phyloP scores from a whole-genome alignment of 1,140 invertebrate genomes.

The Phymastichus coffea region DNA sequence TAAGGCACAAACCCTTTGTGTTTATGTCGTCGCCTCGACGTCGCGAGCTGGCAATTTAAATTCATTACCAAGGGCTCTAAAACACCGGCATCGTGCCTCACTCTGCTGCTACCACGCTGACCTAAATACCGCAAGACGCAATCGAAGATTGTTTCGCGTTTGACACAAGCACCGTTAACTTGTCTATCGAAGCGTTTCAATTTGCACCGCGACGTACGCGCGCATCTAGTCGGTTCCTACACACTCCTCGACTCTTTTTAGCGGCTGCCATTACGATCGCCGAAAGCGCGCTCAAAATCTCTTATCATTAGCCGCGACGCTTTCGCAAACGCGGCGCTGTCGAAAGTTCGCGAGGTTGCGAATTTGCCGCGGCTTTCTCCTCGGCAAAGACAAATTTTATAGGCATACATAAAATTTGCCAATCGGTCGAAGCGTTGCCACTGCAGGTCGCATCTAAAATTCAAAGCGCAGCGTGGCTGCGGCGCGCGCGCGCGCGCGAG shows the following conservation, averaged over 20 bases:
- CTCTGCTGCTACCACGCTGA: constrained; percentile 32
- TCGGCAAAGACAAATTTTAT: background rate
- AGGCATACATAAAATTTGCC: constrained; percentile 4
- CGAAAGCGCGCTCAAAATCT: too few species aligned
- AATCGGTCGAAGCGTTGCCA: constrained; percentile 18
- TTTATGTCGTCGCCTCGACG: constrained; percentile 35
- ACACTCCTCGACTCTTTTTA: background rate
- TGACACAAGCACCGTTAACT: constrained; percentile 20
- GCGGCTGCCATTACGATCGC: too few species aligned
- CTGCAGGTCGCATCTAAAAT: constrained; percentile 18
- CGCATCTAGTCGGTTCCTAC: background rate
- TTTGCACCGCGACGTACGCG: background rate
- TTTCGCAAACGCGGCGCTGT: background rate
- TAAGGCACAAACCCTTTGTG: constrained; percentile 37
- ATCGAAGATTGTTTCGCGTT: constrained; percentile 26
- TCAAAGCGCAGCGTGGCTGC: constrained; percentile 9
- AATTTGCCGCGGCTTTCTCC: background rate
- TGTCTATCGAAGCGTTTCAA: constrained; percentile 10
- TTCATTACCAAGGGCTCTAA: constrained; percentile 35
- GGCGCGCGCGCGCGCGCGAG: background rate
- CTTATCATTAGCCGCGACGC: background rate
- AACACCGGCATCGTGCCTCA: background rate
- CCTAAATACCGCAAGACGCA: constrained; percentile 34
- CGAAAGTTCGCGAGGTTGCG: background rate
- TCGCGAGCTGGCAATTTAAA: constrained; percentile 40